Base-by-base conservation (phyloP, 2,888 invertebrate genomes). In the Agonopterix heracliana region DNA sequence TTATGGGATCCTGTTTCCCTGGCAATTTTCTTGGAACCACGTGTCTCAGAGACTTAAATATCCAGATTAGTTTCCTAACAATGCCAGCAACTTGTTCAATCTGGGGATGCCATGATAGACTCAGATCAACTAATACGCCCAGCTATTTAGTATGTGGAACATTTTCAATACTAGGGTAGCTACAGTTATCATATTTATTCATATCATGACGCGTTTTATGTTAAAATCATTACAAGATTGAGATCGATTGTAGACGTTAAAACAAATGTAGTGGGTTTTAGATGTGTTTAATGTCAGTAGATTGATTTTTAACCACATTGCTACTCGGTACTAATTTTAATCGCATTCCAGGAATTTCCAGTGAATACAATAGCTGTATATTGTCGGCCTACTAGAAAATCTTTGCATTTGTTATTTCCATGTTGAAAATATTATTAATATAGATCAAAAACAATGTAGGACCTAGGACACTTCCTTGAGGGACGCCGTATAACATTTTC, bases 301-400 rank as follows among this genome's bases (percentile, higher is more conserved):
- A 26, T 54, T 56, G n/a, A 13, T 14, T 3, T 48, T 41, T 7
- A 58, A 43, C 51, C 53, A 52, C 0, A 17, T 13, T 9, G 43
- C 11, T 4, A 60, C 44, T 57, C 45, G 1, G 54, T 49, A 10
- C 13, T 41, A 10, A 9, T 3, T 12, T 44, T 47, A 4, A 41
- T 46, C 9, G 45, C 47, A 8, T 45, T 5, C 54, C 54, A 56
- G 1, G 50, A 46, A 1, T 9, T 11, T 1, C 41, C 55, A 41
- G 44, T 11, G 34, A 52, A 55, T 1, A 53, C 36, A 11, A 54
- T 11, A 0, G 46, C 53, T 2, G 51, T n/a, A n/a, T 51, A 10
- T 55, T 53, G 44, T 55, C 55, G 4, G 56, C 50, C 42, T 50
- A 57, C 38, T 45, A 51, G n/a, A 55, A 41, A n/a, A 51, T 50